phyloP scores from a whole-genome alignment of 1,140 invertebrate genomes.

The Zaprionus lachaisei region DNA sequence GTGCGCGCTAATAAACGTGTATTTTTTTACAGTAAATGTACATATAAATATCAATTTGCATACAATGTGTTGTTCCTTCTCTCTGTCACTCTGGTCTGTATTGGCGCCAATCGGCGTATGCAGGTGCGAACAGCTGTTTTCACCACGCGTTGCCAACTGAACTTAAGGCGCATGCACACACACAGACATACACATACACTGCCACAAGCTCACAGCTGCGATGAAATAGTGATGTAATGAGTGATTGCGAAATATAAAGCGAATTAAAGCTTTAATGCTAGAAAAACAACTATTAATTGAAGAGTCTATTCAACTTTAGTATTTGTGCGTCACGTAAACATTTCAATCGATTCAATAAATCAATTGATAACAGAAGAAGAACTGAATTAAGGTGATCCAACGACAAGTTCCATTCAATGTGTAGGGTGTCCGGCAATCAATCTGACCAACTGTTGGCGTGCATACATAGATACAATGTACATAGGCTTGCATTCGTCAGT shows the following conservation, averaged over 20 bases:
- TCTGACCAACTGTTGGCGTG: slow-evolving; percentile 20
- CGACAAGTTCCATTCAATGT: neutral
- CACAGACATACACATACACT: slow-evolving; percentile 4
- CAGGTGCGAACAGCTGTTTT: slow-evolving; percentile 59
- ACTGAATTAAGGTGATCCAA: slow-evolving; percentile 6
- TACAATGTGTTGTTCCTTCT: slow-evolving; percentile 10
- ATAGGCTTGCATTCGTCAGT: neutral
- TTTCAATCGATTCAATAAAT: slow-evolving; percentile 19
- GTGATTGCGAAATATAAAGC: slow-evolving; percentile 29
- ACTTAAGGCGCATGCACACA: slow-evolving; percentile 14
- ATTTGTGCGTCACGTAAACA: slow-evolving; percentile 1
- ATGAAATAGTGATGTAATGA: slow-evolving; percentile 60
- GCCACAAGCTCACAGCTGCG: slow-evolving; percentile 18
- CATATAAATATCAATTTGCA: slow-evolving; percentile 40
- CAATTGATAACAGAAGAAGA: slow-evolving; percentile 28
- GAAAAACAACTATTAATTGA: slow-evolving; percentile 41
- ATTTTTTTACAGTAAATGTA: slow-evolving; percentile 68
- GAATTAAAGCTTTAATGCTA: slow-evolving; percentile 5
- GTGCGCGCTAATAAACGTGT: slow-evolving; percentile 79
- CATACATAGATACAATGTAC: slow-evolving; percentile 18
- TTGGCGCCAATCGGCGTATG: slow-evolving; percentile 13
- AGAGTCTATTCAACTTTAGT: slow-evolving; percentile 30
- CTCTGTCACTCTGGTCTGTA: neutral
- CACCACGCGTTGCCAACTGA: slow-evolving; percentile 56
- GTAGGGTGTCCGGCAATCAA: slow-evolving; percentile 30